These are phyloP conservation scores for Lynx canadensis DNA, from an alignment of 2,113 vertebrate genomes.

Conservation along the genomic window DNA sequence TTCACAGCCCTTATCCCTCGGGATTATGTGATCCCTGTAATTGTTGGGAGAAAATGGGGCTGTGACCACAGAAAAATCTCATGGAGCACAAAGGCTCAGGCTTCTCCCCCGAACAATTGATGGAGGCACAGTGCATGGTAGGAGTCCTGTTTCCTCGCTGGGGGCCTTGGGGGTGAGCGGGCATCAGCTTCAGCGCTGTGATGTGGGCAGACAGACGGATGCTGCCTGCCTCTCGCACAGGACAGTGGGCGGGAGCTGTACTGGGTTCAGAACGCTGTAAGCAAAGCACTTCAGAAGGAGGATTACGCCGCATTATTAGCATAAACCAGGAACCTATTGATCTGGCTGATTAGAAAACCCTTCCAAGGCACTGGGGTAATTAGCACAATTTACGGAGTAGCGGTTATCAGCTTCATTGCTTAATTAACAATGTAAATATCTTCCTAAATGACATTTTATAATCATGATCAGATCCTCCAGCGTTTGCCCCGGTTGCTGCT, in stretches of 20 bases:
- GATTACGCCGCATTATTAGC: conserved; percentile 63
- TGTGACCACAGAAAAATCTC: background rate
- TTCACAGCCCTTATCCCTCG: background rate
- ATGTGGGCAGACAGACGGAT: conserved; percentile 67
- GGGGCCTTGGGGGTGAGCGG: background rate
- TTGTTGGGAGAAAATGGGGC: background rate
- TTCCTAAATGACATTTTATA: conserved; percentile 80
- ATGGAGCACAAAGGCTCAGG: background rate
- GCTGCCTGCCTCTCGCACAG: background rate
- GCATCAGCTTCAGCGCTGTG: conserved; percentile 14
- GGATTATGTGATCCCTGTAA: background rate
- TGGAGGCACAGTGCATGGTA: background rate
- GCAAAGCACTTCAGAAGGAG: conserved; percentile 33
- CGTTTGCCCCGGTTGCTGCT: conserved; percentile 47
- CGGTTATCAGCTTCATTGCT: conserved; percentile 80
- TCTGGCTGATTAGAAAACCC: conserved; percentile 79
- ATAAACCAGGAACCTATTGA: conserved; percentile 79
- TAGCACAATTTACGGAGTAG: conserved; percentile 79
- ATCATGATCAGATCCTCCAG: conserved; percentile 74
- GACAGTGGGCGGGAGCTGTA: conserved; percentile 20
- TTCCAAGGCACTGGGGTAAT: conserved; percentile 78
- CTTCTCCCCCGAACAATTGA: background rate
- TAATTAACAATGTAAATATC: conserved; percentile 85
- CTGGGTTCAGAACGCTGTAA: background rate
- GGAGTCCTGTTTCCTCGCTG: background rate